These are phyloP conservation scores for Cetoscarus ocellatus DNA, from an alignment of 2,797 vertebrate genomes.

Conservation along the genomic window DNA sequence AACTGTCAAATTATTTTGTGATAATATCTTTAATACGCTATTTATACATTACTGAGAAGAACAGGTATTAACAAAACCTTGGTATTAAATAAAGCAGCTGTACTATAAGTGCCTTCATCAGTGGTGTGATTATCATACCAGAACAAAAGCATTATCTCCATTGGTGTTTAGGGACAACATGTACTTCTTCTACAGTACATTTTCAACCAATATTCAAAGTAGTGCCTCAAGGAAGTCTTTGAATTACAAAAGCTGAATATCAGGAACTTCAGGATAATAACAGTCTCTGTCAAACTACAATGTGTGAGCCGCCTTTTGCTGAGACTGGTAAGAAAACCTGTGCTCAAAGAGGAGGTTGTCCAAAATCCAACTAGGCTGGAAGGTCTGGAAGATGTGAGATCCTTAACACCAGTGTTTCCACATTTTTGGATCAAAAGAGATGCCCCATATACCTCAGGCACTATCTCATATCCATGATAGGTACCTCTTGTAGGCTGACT, in stretches of 20 bases:
- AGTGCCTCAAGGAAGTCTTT: neutral
- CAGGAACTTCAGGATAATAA: neutral
- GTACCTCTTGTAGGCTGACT: neutral
- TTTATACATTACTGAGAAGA: too few relatives aligned
- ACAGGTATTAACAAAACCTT: too few relatives aligned
- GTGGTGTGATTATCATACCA: neutral
- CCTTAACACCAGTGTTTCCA: neutral
- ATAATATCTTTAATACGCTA: too few relatives aligned
- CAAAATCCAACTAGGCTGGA: conserved; percentile 33
- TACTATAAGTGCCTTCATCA: too few relatives aligned
- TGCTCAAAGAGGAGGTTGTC: neutral
- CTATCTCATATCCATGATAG: neutral
- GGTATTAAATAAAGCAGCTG: too few relatives aligned
- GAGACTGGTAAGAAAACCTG: neutral
- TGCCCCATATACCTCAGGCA: neutral
- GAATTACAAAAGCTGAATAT: neutral
- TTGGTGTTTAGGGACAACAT: neutral
- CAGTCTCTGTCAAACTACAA: neutral
- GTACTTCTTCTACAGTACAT: neutral
- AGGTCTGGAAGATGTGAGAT: conserved; percentile 6
- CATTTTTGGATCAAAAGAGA: neutral
- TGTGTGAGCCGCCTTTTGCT: neutral
- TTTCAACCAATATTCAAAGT: neutral
- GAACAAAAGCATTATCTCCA: neutral
- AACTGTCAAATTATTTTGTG: too few relatives aligned